Percentiles rank a stretch among this genome's conserved stretches.
phyloP scores from a whole-genome alignment of 2,888 invertebrate genomes.

The Imbricaverruca yamaguchii region DNA sequence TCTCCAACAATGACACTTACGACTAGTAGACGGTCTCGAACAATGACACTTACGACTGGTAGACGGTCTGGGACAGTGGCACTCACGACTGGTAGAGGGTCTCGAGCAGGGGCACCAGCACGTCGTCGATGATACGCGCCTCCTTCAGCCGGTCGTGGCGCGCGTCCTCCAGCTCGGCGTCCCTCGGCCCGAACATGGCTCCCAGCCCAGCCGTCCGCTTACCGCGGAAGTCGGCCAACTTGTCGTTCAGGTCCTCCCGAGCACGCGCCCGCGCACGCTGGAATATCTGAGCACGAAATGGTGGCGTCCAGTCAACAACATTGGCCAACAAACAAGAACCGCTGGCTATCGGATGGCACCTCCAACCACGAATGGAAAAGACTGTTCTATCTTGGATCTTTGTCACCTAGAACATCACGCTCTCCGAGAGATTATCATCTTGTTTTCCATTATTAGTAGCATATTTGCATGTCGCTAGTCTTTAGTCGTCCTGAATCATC shows the following conservation, averaged over 20 bases:
- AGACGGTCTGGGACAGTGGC: conserved; percentile 51
- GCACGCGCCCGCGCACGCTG: conserved; percentile 78
- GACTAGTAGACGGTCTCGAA: conserved; percentile 38
- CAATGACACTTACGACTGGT: no score
- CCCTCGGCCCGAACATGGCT: conserved; percentile 79
- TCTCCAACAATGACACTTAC: no score
- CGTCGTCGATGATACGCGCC: conserved; percentile 61
- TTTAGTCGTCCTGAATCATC: no score
- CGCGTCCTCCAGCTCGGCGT: conserved; percentile 67
- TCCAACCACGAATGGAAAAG: no score
- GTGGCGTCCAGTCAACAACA: background rate
- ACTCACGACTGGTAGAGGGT: conserved; percentile 35
- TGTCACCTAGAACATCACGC: no score
- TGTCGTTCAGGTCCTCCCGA: conserved; percentile 69
- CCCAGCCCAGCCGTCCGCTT: conserved; percentile 84
- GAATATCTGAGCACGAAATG: conserved; percentile 52
- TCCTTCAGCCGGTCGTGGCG: conserved; percentile 71
- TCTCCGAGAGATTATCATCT: no score
- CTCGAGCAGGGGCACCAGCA: conserved; percentile 64
- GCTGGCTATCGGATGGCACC: background rate
- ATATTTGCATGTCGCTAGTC: no score
- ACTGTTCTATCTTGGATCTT: no score
- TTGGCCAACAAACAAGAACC: background rate
- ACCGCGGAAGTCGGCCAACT: conserved; percentile 74
- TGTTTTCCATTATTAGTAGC: no score